Conservation (phyloP, 1,140 invertebrate species). For the Leptopilina boulardi region DNA sequence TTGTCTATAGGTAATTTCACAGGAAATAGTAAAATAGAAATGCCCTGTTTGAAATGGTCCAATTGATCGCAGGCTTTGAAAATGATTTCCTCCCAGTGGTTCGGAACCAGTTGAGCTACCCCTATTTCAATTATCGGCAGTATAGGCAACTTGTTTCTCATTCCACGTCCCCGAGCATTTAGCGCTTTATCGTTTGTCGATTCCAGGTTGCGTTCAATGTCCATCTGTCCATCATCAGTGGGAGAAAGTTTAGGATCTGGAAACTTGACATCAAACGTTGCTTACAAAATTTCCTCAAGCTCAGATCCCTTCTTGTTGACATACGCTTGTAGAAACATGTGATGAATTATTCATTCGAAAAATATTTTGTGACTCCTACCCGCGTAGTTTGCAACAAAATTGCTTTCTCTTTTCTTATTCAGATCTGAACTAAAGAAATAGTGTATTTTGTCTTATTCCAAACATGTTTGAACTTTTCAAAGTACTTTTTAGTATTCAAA, state of each 20-base stretch:
- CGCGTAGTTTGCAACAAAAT: constrained; percentile 1
- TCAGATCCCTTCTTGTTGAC: background rate
- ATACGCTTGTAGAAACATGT: background rate
- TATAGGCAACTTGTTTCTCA: constrained; percentile 67
- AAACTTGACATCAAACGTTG: constrained; percentile 55
- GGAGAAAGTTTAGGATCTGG: constrained; percentile 44
- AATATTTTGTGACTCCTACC: constrained; percentile 1
- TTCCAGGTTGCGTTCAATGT: constrained; percentile 60
- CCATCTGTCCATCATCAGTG: constrained; percentile 43
- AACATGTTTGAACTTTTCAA: background rate
- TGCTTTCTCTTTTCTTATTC: background rate
- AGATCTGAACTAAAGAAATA: background rate
- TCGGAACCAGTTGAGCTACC: constrained; percentile 51
- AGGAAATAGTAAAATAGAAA: background rate
- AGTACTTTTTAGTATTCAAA: background rate
- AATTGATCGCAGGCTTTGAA: background rate
- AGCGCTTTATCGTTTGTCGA: constrained; percentile 67
- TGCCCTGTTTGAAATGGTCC: background rate
- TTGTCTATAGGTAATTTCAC: too few relatives aligned
- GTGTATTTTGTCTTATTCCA: background rate
- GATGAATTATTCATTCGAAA: constrained; percentile 27
- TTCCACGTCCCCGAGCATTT: constrained; percentile 65
- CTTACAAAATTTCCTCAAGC: constrained; percentile 36
- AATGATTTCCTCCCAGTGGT: background rate
- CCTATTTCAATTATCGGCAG: constrained; percentile 69